Conservation (phyloP, 2,888 invertebrate genomes). For the Tenthredo livida region DNA sequence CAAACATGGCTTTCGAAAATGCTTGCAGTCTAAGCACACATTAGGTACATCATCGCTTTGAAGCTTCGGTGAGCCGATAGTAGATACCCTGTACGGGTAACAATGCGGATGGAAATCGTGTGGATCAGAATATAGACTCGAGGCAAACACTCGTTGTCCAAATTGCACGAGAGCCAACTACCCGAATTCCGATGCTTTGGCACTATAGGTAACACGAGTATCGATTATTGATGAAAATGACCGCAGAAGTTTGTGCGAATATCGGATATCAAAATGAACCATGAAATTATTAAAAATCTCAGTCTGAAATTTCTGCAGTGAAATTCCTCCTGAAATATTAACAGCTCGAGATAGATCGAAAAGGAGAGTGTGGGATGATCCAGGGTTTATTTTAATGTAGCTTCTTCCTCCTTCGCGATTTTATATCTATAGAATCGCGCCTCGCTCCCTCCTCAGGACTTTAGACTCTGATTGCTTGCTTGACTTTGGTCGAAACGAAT, state of each 20-base stretch:
- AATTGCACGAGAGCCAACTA: slow-evolving; percentile 6
- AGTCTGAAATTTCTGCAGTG: background rate
- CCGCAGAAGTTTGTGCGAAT: background rate
- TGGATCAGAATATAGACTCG: background rate
- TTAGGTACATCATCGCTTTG: background rate
- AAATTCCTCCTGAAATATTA: background rate
- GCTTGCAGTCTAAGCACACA: background rate
- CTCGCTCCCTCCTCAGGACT: background rate
- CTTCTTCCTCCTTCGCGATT: background rate
- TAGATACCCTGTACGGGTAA: background rate
- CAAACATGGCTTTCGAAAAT: background rate
- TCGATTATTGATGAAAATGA: background rate
- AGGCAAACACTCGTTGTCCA: slow-evolving; percentile 4
- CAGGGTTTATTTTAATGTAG: background rate
- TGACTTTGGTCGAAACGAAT: background rate
- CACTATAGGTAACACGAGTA: background rate
- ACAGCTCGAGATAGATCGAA: background rate
- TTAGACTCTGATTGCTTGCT: slow-evolving; percentile 15
- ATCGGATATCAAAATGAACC: background rate
- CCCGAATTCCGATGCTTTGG: background rate
- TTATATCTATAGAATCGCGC: background rate
- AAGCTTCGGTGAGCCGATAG: background rate
- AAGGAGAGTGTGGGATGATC: background rate
- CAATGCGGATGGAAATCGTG: slow-evolving; percentile 13
- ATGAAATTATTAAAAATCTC: background rate